Evolutionary conservation across 2,888 invertebrate species (phyloP).

Genomic region (Branchellion lobata): DNA sequence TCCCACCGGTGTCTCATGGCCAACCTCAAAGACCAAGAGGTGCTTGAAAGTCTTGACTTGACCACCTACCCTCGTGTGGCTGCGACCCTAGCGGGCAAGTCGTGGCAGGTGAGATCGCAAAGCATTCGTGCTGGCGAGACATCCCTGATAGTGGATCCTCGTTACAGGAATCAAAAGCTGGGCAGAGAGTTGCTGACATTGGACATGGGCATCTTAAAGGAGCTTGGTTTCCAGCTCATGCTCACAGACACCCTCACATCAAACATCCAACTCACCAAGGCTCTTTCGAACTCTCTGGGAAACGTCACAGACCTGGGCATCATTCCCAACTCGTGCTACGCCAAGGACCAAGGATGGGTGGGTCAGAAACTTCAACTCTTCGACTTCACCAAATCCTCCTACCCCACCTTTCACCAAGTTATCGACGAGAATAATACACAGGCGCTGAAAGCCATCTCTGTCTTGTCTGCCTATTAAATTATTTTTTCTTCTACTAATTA

Average conservation of each 20-base stretch:
- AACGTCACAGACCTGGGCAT: background rate
- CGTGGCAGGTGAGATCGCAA: constrained; percentile 2
- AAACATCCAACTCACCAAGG: background rate
- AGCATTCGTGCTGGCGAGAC: background rate
- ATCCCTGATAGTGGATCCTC: background rate
- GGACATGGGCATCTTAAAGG: background rate
- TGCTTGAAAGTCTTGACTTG: background rate
- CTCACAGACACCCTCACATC: background rate
- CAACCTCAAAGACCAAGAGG: background rate
- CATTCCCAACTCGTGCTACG: constrained; percentile 1
- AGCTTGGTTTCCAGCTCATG: background rate
- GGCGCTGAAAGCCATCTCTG: background rate
- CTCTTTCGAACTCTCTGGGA: background rate
- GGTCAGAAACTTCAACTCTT: background rate
- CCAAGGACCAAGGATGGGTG: background rate
- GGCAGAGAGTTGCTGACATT: background rate
- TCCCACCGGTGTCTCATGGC: background rate
- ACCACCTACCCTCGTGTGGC: background rate
- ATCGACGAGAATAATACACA: background rate
- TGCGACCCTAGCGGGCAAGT: background rate
- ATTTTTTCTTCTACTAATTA: background rate
- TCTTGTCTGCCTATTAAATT: background rate
- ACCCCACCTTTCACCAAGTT: background rate
- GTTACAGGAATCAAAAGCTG: background rate
- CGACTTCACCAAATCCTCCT: background rate